A percentile compares a stretch with the other conserved stretches of the same genome.
These are phyloP conservation scores for Acheta domesticus DNA, from an alignment of 2,888 invertebrate species.

Conservation along the genomic window DNA sequence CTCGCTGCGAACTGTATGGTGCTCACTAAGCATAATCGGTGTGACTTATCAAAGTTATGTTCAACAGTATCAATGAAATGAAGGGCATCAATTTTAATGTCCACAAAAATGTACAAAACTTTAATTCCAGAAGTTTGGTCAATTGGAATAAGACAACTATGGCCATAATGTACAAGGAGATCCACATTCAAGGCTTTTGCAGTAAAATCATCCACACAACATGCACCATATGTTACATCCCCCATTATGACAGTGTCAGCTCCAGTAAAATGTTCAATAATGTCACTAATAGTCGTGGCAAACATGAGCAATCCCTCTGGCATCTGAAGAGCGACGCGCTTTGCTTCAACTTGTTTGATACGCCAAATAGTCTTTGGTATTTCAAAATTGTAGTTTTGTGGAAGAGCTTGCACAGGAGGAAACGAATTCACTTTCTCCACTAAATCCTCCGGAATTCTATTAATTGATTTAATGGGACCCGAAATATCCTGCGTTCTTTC, in stretches of 20 bases:
- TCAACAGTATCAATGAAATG: slow-evolving; percentile 90
- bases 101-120: slow-evolving; percentile 96
- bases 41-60: slow-evolving; percentile 62
- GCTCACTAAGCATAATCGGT: slow-evolving; percentile 82
- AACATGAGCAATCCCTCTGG: slow-evolving; percentile 94
- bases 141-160: slow-evolving; percentile 91
- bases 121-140: slow-evolving; percentile 81
- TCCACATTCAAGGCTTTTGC: slow-evolving; percentile 87
- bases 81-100: slow-evolving; percentile 90
- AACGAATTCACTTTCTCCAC: slow-evolving; percentile 70
- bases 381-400: slow-evolving; percentile 96
- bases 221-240: slow-evolving; percentile 98
- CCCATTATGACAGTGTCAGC: slow-evolving; percentile 96
- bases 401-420: slow-evolving; percentile 70
- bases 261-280: slow-evolving; percentile 81
- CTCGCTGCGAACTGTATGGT: slow-evolving; percentile 98
- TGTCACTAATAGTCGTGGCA: slow-evolving; percentile 88
- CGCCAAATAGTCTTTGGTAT: slow-evolving; percentile 97
- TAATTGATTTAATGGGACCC: slow-evolving; percentile 66
- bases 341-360: slow-evolving; percentile 76
- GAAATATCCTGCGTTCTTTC: slow-evolving; percentile 74
- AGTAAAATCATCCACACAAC: slow-evolving; percentile 96
- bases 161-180: slow-evolving; percentile 93
- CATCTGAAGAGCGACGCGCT: slow-evolving; percentile 91
- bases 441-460: slow-evolving; percentile 77